Percentiles rank a stretch among this genome's conserved stretches.
Evolutionary conservation across 1,140 invertebrate species (phyloP).

Genomic region (Oncopodura yosiiana): DNA sequence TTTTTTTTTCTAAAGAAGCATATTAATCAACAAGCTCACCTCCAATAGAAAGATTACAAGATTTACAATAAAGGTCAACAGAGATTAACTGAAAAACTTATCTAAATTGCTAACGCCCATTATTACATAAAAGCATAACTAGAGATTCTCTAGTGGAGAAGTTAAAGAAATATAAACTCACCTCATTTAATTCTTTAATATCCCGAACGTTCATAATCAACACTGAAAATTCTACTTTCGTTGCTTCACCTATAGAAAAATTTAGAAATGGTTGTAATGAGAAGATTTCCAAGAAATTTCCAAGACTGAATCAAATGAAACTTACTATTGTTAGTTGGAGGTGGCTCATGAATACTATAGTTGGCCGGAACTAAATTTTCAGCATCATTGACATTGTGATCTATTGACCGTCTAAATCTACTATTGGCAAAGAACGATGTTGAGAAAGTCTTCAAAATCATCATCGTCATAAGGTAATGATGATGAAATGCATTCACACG

Average conservation of each 20-base stretch:
- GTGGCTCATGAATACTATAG: slow-evolving; percentile 32
- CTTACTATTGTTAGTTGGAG: slow-evolving; percentile 23
- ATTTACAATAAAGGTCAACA: no score
- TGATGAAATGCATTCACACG: neutral
- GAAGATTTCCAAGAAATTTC: neutral
- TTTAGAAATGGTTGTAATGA: neutral
- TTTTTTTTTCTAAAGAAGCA: no score
- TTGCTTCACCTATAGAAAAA: slow-evolving; percentile 25
- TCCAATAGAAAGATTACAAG: no score
- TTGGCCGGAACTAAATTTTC: slow-evolving; percentile 29
- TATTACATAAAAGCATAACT: no score
- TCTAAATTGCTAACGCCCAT: no score
- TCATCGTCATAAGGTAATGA: slow-evolving; percentile 19
- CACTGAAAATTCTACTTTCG: slow-evolving; percentile 29
- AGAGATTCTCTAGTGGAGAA: neutral
- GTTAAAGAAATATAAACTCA: slow-evolving; percentile 4
- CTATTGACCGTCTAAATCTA: slow-evolving; percentile 16
- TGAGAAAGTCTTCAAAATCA: slow-evolving; percentile 10
- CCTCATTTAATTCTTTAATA: slow-evolving; percentile 35
- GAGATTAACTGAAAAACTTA: no score
- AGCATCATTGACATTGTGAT: slow-evolving; percentile 19
- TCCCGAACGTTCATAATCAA: slow-evolving; percentile 35
- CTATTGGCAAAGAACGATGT: neutral
- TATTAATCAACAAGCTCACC: no score
- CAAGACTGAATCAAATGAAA: neutral